Evolutionary conservation across 2,888 invertebrate genomes (phyloP).

Genomic region (Unio delphinus): DNA sequence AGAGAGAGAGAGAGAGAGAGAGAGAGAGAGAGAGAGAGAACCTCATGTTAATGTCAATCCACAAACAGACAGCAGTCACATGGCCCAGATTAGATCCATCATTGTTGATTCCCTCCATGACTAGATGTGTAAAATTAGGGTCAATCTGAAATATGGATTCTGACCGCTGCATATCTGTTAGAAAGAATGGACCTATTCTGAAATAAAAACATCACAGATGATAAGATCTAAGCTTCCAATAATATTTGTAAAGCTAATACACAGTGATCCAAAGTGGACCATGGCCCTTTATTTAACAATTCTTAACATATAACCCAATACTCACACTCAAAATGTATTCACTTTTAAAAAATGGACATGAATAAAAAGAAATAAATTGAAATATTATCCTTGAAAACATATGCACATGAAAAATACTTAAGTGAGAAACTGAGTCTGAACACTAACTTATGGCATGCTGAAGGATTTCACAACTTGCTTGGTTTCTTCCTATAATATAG

Average conservation of each 20-base stretch:
- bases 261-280: neutral
- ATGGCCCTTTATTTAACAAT: too few species aligned
- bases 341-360: too few species aligned
- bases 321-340: too few species aligned
- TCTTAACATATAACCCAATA: too few species aligned
- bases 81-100: slow-evolving; percentile 88
- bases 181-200: slow-evolving; percentile 86
- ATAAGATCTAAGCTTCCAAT: neutral
- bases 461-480: too few species aligned
- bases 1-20: too few species aligned
- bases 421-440: too few species aligned
- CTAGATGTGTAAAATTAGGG: slow-evolving; percentile 76
- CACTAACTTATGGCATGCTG: too few species aligned
- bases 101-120: slow-evolving; percentile 81
- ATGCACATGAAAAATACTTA: too few species aligned
- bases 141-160: slow-evolving; percentile 84
- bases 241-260: neutral
- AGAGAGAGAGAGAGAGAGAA: slow-evolving; percentile 2
- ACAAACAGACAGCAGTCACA: slow-evolving; percentile 72
- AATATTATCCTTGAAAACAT: too few species aligned
- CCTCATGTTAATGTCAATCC: slow-evolving; percentile 36
- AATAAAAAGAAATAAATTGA: too few species aligned
- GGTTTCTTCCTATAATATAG: too few species aligned
- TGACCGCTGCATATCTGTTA: slow-evolving; percentile 85
- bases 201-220: slow-evolving; percentile 12